Evolutionary conservation across 2,888 invertebrate genomes (phyloP).

Genomic region (Eupithecia dodoneata): DNA sequence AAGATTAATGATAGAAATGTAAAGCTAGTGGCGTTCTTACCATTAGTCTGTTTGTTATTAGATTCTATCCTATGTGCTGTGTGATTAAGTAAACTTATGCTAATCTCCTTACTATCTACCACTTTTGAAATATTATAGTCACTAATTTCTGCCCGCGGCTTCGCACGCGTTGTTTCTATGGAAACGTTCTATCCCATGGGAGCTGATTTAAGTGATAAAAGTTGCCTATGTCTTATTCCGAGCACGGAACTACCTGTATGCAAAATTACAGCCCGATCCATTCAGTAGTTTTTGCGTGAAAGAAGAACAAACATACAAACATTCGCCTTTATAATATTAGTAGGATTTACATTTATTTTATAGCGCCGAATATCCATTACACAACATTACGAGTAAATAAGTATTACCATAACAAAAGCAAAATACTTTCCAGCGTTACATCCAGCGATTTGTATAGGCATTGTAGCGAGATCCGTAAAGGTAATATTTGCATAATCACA

Average conservation of each 20-base stretch:
- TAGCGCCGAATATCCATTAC: background rate
- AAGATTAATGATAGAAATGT: background rate
- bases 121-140: background rate
- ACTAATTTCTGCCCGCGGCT: too few species aligned
- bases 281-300: too few species aligned
- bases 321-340: too few species aligned
- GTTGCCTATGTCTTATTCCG: too few species aligned
- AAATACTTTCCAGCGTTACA: slow-evolving; percentile 53
- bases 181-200: too few species aligned
- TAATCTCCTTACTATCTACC: background rate
- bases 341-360: background rate
- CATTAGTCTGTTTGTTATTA: too few species aligned
- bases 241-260: too few species aligned
- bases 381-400: slow-evolving; percentile 19
- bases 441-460: slow-evolving; percentile 52
- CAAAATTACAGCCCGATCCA: too few species aligned
- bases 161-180: too few species aligned
- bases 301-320: too few species aligned
- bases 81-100: background rate
- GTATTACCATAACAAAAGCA: slow-evolving; percentile 63
- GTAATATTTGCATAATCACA: slow-evolving; percentile 77
- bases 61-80: too few species aligned
- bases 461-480: slow-evolving; percentile 58
- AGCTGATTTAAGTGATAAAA: too few species aligned
- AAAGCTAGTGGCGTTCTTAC: background rate